Evolutionary conservation across 2,113 vertebrate genomes (phyloP), one percentile per base, ranked within the genome.

Genomic region (Gopherus evgoodei): DNA sequence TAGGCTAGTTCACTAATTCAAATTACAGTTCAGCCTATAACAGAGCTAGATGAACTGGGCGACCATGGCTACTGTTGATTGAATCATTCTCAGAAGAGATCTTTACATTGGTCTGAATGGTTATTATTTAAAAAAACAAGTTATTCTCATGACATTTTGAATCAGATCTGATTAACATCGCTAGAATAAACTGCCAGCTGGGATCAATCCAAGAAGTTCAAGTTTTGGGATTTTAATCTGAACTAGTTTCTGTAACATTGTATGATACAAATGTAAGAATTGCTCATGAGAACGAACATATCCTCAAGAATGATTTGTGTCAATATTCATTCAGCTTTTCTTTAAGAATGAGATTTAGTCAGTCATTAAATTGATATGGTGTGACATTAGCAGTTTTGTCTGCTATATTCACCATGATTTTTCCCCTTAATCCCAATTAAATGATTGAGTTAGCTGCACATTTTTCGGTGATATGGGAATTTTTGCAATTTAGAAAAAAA

Each of bases 111-210:
- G 86, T 56, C 85, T 6, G 87, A 13, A 53, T 56, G 29, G 11
- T 1, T 29, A 79, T 53, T 79, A 84, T 76, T 80, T 85, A 80
- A 38, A 78, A 44, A 72, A 21, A 19, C 57, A 10, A 91, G 21
- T 17, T 38, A 11, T 95, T 65, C 83, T 95, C 38, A 82, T 1
- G 13, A 93, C 89, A 95, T 86, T 89, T 91, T 56, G 52, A 96
- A 85, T 94, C 76, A 91, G 47, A 79, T 56, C 82, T 96, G 86
- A 95, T 89, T 95, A 96, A 94, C 87, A 78, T 53, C 76, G 31
- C 83, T 83, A 42, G 88, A 89, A 59, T 84, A 90, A 93, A 47
- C 27, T 95, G 92, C 95, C 95, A 96, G 78, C 81, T 96, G 94
- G 96, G 78, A 92, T 81, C 87, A 83, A 69, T 94, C 54, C 85